phyloP scores from a whole-genome alignment of 2,888 invertebrate species.

The Drosophila colorata region DNA sequence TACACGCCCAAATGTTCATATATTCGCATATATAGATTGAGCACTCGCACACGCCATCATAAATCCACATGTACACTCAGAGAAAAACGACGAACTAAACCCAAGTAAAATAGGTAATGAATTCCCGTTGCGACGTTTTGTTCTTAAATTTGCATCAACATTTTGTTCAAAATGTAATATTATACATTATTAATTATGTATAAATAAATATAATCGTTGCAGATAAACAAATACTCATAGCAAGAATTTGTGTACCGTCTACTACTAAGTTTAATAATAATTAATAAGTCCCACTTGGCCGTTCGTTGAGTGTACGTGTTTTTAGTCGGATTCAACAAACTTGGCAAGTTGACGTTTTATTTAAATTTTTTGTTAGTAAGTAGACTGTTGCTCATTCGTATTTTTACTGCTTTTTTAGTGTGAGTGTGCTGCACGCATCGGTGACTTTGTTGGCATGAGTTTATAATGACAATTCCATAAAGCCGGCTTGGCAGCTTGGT shows the following conservation, averaged over 20 bases:
- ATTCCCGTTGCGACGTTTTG: too few species aligned
- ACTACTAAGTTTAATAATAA: neutral
- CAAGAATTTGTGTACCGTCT: too few species aligned
- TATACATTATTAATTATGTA: too few species aligned
- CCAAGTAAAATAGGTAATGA: too few species aligned
- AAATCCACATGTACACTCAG: neutral
- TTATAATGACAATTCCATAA: conserved; percentile 57
- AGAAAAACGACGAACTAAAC: too few species aligned
- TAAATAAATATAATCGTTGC: too few species aligned
- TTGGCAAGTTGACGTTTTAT: conserved; percentile 7
- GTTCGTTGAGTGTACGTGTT: neutral
- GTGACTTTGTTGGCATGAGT: conserved; percentile 51
- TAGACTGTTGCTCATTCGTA: conserved; percentile 8
- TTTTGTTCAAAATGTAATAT: too few species aligned
- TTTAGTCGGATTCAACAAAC: conserved; percentile 3
- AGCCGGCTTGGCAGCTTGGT: conserved; percentile 32
- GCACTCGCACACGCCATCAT: neutral
- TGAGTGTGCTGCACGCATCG: conserved; percentile 37
- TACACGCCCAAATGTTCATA: too few species aligned
- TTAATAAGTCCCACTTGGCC: neutral
- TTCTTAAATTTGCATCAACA: too few species aligned
- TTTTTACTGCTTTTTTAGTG: conserved; percentile 34
- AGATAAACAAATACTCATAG: too few species aligned
- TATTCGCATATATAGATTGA: neutral
- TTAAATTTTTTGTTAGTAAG: conserved; percentile 21